Evolutionary conservation across 2,888 invertebrate species (phyloP), one percentile per base, ranked within the genome.

Genomic region (Erynnis tages): DNA sequence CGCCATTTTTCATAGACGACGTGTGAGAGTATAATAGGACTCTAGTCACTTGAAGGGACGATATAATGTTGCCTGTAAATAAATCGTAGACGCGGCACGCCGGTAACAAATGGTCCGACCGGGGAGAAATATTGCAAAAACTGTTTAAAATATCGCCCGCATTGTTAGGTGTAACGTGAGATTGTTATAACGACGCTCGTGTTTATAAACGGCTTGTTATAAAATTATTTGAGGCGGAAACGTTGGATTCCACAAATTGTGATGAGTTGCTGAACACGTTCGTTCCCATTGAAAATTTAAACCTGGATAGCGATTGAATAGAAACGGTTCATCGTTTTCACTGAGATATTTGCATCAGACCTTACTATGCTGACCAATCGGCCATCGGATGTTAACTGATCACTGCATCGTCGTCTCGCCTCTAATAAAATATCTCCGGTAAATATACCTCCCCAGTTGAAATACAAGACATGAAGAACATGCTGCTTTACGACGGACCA

Each of bases 71-170:
- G 71, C 82, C 65, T 67, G 79, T 73, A 73, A 76, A 84, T 84
- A 84, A 83, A 84, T 82, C 78, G 77, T 78, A 79, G 80, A 74
- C 72, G 65, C 64, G 68, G 62, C 65, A 65, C 61, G 67, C 60
- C 69, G 67, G 71, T 74, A 79, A 86, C 81, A 84, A 85, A 87
- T 84, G 84, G 73, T 71, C 72, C 66, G 63, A 65, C 71, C 65
- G 67, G 67, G 72, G 72, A 78, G 83, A 85, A 79, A 85, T 84
- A 86, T 83, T 82, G 79, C 82, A 83, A 83, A 83, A 84, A 79
- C 73, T 67, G 59, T 76, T 65, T 76, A 79, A 82, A 72, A 77
- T 75, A 83, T 79, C 64, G 69, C 73, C 66, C 63, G 73, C 74
- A 73, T 79, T 82, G 81, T 83, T 77, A 69, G 56, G 56, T 58